phyloP scores from a whole-genome alignment of 2,797 vertebrate species.

The Gambelia wislizenii region DNA sequence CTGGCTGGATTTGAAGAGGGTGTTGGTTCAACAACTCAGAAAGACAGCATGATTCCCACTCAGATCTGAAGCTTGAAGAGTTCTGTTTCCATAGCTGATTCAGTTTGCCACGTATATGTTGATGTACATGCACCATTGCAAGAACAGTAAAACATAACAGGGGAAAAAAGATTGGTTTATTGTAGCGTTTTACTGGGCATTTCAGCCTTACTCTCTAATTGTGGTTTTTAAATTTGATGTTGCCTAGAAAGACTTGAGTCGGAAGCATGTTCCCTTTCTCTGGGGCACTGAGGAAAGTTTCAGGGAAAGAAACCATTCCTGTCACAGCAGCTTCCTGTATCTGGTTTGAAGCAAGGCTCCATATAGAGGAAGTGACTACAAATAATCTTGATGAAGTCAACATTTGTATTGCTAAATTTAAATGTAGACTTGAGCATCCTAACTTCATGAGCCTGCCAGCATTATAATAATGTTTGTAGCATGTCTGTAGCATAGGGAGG shows the following conservation, averaged over 20 bases:
- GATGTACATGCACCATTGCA: not conserved
- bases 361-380: conserved; percentile 12
- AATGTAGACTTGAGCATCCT: not conserved
- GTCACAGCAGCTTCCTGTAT: not conserved
- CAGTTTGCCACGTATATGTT: not conserved
- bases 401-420: conserved; percentile 5
- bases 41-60: too few species aligned
- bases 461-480: not conserved
- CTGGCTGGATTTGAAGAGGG: too few species aligned
- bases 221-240: not conserved
- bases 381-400: conserved; percentile 15
- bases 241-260: not conserved
- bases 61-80: not conserved
- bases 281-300: not conserved
- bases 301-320: not conserved
- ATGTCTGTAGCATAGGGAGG: not conserved
- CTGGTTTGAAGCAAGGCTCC: conserved; percentile 9
- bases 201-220: not conserved
- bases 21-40: too few species aligned
- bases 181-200: not conserved
- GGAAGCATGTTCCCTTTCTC: not conserved
- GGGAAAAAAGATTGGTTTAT: not conserved
- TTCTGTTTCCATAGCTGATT: not conserved
- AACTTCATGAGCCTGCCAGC: not conserved
- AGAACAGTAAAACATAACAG: not conserved